Conservation (phyloP, 1,140 invertebrate species). For the Lepidurus arcticus region DNA sequence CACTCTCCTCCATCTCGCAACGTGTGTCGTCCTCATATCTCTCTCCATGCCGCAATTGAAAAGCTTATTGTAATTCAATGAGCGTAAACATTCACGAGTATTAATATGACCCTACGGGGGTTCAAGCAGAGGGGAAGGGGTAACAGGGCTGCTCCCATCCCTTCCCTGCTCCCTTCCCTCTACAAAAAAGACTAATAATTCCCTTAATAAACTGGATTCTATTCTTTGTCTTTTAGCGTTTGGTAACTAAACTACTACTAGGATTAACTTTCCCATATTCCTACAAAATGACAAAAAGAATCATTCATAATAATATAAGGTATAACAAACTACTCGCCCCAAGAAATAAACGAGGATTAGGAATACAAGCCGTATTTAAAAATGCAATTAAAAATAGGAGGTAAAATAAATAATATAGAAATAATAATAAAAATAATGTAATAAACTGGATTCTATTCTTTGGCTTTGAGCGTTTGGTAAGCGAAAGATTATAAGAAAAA, state of each 20-base stretch:
- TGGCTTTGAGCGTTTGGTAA: too few species aligned
- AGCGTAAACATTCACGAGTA: slow-evolving; percentile 15
- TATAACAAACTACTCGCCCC: too few species aligned
- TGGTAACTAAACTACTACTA: not conserved
- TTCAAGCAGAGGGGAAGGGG: not conserved
- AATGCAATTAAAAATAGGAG: too few species aligned
- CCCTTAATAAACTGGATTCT: too few species aligned
- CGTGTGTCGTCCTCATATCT: not conserved
- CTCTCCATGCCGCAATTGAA: not conserved
- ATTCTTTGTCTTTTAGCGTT: too few species aligned
- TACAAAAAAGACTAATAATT: not conserved
- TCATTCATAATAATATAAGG: too few species aligned
- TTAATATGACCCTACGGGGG: not conserved
- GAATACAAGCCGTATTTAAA: too few species aligned
- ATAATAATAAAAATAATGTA: too few species aligned
- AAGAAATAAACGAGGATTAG: too few species aligned
- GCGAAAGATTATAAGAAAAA: too few species aligned
- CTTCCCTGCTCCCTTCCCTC: not conserved
- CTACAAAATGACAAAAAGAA: not conserved
- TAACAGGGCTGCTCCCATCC: not conserved
- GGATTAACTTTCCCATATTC: not conserved
- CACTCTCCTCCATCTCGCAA: not conserved
- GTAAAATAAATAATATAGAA: too few species aligned
- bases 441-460: too few species aligned
- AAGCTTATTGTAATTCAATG: slow-evolving; percentile 22